These are phyloP conservation scores for Danio albolineatus DNA, from an alignment of 2,797 vertebrate species.

Conservation along the genomic window DNA sequence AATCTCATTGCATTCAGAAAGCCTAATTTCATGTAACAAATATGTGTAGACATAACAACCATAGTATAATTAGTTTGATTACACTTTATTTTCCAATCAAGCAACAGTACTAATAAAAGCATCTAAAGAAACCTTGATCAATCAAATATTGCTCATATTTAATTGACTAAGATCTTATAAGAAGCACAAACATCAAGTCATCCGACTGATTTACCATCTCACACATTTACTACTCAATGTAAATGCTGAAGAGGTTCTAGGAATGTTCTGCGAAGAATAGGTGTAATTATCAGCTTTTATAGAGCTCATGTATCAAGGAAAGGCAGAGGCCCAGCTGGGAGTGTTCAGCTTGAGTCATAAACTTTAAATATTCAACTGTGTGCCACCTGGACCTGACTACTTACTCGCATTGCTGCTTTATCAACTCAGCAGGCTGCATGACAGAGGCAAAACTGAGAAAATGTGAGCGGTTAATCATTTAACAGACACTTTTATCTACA, in stretches of 20 bases:
- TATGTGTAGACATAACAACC: neutral
- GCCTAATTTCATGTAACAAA: too few relatives aligned
- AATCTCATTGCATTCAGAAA: too few relatives aligned
- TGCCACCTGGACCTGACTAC: conserved; percentile 36
- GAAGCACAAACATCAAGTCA: neutral
- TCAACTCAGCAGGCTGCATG: conserved; percentile 21
- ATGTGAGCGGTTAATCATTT: conserved; percentile 20
- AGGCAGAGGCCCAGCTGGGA: conserved; percentile 10
- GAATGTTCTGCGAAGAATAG: conserved; percentile 18
- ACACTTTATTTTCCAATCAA: neutral
- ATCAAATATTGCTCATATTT: conserved; percentile 18
- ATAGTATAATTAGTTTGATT: neutral
- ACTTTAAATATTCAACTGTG: conserved; percentile 45
- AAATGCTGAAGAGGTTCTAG: conserved; percentile 21
- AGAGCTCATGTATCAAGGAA: conserved; percentile 33
- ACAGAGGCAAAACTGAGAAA: conserved; percentile 9
- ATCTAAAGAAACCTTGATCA: neutral
- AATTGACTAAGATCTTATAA: neutral
- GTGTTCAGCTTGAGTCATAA: conserved; percentile 43
- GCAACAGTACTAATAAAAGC: neutral
- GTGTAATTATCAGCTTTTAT: conserved; percentile 40
- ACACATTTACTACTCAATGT: neutral
- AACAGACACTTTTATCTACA: neutral
- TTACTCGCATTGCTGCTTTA: conserved; percentile 31
- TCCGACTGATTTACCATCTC: neutral